Percentiles rank a stretch among this genome's conserved stretches.
Evolutionary conservation across 2,797 vertebrate genomes (phyloP).

Genomic region (Pelochelys cantorii): DNA sequence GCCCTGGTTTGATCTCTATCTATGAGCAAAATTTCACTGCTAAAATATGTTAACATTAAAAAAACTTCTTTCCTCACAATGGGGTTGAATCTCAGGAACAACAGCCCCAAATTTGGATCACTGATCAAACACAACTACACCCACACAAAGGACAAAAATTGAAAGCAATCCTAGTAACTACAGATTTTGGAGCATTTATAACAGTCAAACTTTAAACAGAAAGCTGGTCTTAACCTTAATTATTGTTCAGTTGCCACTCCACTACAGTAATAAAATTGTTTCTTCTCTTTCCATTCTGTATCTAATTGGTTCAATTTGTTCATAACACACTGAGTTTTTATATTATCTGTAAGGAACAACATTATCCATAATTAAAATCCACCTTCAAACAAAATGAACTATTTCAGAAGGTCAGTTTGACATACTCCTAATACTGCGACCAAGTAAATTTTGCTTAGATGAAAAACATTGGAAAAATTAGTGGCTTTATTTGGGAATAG

Average conservation of each 20-base stretch:
- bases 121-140: not conserved
- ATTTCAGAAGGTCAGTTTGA: not conserved
- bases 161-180: not conserved
- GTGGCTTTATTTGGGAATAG: not conserved
- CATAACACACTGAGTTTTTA: not conserved
- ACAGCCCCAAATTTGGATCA: not conserved
- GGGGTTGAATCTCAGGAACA: not conserved
- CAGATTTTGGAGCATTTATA: not conserved
- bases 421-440: not conserved
- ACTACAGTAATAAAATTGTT: not conserved
- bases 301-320: not conserved
- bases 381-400: not conserved
- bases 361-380: not conserved
- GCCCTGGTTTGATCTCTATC: not conserved
- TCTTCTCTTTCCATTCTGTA: not conserved
- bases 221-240: not conserved
- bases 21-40: not conserved
- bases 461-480: not conserved
- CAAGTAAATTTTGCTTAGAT: not conserved
- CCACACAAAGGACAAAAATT: not conserved
- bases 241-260: not conserved
- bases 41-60: not conserved
- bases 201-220: not conserved
- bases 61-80: not conserved
- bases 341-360: not conserved